Evolutionary conservation across 2,797 vertebrate genomes (phyloP), one percentile per base, ranked within the genome.

Genomic region (Simalia tracyae): DNA sequence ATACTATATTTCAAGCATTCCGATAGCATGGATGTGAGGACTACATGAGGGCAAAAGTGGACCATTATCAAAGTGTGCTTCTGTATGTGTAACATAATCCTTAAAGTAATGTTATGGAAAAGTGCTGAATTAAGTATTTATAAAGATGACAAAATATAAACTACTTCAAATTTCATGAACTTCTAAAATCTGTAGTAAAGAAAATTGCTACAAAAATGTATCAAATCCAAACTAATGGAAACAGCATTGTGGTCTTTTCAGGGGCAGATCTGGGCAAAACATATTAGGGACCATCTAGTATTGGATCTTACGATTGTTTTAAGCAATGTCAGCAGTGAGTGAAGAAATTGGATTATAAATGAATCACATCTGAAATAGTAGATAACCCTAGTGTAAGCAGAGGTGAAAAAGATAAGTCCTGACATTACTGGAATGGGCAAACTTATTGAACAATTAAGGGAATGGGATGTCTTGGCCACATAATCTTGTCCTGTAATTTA

Each of bases 101-200:
- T 9, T n/a, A 87, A 72, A 36, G 57, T 85, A 90, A 95, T 90
- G 0, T 91, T 31, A 76, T 42, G 42, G 42, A 87, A 91, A 92
- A 90, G 91, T 61, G 28, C n/a, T 63, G 76, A 60, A 28, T 15
- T 42, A 94, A 93, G 72, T 90, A 93, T 46, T 93, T 92, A 90
- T 46, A 90, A 10, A 19, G 0, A 76, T 64, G 59, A 90, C 36
- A 66, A 84, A 42, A 91, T 2, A 61, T 2, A 89, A 92, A 89
- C 60, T 26, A 54, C 19, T 46, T 91, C 91, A 61, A 91, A 36
- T 15, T 42, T 93, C 89, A 94, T 1, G 68, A 66, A 54, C 59
- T 36, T 24, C 59, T 66, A 61, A 9, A 90, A 93, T 57, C n/a
- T n/a, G 84, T 87, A 72, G n/a, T 19, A 66, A 90, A 93, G 89